Percentiles rank a stretch among this genome's conserved stretches.
These are phyloP conservation scores for Drosophila picticornis DNA, from an alignment of 2,888 invertebrate species.

Conservation along the genomic window DNA sequence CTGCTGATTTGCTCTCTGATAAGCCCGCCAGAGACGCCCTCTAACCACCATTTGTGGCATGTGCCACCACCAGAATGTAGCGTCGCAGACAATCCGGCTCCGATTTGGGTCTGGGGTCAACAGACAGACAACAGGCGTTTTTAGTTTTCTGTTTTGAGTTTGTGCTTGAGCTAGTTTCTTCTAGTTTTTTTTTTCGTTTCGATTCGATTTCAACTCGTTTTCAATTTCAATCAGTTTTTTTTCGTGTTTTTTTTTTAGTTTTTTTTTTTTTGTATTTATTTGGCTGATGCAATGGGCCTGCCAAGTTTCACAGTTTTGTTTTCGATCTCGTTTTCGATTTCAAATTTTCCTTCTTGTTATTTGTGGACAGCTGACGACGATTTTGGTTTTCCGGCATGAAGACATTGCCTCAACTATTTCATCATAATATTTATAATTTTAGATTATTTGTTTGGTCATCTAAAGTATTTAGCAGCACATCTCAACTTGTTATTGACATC, in stretches of 20 bases:
- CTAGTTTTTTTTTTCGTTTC: constrained; percentile 6
- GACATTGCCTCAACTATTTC: constrained; percentile 36
- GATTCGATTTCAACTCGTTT: constrained; percentile 3
- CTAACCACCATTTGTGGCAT: not conserved
- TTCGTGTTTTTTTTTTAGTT: not conserved
- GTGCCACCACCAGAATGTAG: not conserved
- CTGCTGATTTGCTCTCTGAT: constrained; percentile 34
- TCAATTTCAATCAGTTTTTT: not conserved
- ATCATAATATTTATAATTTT: constrained; percentile 23
- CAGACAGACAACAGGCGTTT: not conserved
- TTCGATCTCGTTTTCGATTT: constrained; percentile 3
- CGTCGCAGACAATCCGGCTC: constrained; percentile 45
- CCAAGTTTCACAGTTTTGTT: constrained; percentile 26
- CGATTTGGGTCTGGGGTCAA: constrained; percentile 23
- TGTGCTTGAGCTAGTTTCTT: constrained; percentile 59
- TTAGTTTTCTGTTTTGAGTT: constrained; percentile 5
- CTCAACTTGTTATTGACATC: constrained; percentile 6
- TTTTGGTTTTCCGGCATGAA: constrained; percentile 39
- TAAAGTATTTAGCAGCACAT: not conserved
- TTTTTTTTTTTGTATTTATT: constrained; percentile 16
- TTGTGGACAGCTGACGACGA: not conserved
- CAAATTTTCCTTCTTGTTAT: not conserved
- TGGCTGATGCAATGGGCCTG: constrained; percentile 51
- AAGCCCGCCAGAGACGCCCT: constrained; percentile 8
- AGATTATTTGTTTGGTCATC: not conserved